phyloP scores from a whole-genome alignment of 2,797 vertebrate species.

The Mionectes olivaceus region DNA sequence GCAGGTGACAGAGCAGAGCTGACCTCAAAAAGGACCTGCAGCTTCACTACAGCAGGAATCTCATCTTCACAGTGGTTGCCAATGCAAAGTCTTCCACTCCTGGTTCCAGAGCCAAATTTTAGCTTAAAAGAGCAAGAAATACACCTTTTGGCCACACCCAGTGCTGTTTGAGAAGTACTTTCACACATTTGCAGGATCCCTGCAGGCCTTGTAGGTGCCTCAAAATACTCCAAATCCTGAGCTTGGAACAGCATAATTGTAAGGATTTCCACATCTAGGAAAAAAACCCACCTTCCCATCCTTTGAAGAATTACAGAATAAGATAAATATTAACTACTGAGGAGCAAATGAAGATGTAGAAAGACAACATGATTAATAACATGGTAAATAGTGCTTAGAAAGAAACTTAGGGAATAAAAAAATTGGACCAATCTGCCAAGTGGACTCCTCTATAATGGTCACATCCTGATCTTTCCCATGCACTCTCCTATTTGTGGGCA shows the following conservation, averaged over 20 bases:
- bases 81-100: neutral
- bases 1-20: neutral
- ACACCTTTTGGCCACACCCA: neutral
- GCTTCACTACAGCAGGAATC: neutral
- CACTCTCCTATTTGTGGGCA: neutral
- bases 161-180: neutral
- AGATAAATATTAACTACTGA: neutral
- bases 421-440: neutral
- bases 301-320: neutral
- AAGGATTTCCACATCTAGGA: neutral
- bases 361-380: neutral
- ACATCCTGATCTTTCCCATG: neutral
- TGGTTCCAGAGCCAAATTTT: neutral
- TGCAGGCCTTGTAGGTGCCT: neutral
- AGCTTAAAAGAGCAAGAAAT: neutral
- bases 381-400: neutral
- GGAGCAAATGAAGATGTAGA: neutral
- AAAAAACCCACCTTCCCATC: neutral
- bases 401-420: neutral
- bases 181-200: neutral
- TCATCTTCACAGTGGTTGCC: neutral
- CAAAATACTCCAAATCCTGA: neutral
- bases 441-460: neutral
- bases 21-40: neutral
- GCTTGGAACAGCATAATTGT: neutral